phyloP scores from a whole-genome alignment of 2,888 invertebrate species.

The Caenorhabditis auriculariae region DNA sequence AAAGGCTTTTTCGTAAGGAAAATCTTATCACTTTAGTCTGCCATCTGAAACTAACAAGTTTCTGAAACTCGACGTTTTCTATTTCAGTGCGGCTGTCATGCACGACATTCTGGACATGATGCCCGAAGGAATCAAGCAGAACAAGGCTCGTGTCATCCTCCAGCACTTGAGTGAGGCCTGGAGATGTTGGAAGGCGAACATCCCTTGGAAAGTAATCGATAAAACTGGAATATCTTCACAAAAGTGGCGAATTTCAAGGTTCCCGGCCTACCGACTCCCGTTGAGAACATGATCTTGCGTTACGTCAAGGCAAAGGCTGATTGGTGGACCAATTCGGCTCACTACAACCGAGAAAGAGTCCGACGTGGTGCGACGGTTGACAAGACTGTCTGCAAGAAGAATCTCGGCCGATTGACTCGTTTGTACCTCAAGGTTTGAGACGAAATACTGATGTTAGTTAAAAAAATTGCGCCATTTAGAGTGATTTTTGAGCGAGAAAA shows the following conservation, averaged over 20 bases:
- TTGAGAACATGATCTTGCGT: constrained; percentile 99
- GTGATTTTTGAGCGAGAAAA: too few relatives aligned
- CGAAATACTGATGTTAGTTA: too few relatives aligned
- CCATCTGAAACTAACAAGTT: too few relatives aligned
- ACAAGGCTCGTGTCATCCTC: constrained; percentile 96
- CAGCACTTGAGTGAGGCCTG: constrained; percentile 99
- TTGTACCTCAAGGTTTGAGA: constrained; percentile 78
- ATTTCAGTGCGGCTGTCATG: constrained; percentile 68
- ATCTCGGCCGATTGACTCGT: constrained; percentile 92
- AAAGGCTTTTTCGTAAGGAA: too few relatives aligned
- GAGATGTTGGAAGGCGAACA: constrained; percentile 99
- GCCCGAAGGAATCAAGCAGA: constrained; percentile 99
- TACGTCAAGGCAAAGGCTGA: constrained; percentile 99
- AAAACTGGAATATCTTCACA: too few relatives aligned
- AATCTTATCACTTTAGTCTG: too few relatives aligned
- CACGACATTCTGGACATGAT: constrained; percentile 99
- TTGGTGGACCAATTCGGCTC: constrained; percentile 99
- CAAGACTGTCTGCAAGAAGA: constrained; percentile 99
- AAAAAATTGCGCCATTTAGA: too few relatives aligned
- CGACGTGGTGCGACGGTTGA: constrained; percentile 99
- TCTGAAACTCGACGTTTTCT: not conserved
- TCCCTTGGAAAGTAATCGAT: constrained; percentile 88
- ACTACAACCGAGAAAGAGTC: constrained; percentile 97
- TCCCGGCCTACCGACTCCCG: constrained; percentile 95
- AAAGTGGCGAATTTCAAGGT: too few relatives aligned